phyloP scores from a whole-genome alignment of 2,797 vertebrate species.

The Crypturellus tataupa region DNA sequence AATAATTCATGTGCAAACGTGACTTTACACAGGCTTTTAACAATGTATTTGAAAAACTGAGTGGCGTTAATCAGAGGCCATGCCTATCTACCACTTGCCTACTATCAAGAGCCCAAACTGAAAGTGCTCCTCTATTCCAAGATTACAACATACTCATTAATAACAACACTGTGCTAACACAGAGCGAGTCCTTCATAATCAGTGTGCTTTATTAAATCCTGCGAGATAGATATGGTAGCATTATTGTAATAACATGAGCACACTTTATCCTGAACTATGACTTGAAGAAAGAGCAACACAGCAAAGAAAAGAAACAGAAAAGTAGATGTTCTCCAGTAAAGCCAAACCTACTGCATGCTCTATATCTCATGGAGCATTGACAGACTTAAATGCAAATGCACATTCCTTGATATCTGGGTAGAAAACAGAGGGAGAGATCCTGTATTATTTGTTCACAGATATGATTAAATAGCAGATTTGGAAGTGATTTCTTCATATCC shows the following conservation, averaged over 20 bases:
- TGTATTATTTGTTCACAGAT: not conserved
- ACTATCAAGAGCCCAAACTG: not conserved
- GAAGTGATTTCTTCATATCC: not conserved
- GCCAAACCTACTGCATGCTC: not conserved
- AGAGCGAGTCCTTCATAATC: not conserved
- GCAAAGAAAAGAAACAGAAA: not conserved
- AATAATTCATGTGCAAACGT: not conserved
- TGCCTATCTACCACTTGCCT: not conserved
- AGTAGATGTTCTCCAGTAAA: not conserved
- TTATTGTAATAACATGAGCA: not conserved
- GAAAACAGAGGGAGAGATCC: not conserved
- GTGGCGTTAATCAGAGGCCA: not conserved
- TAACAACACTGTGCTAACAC: not conserved
- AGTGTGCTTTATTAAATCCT: not conserved
- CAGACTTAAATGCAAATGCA: rapidly evolving
- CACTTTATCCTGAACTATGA: not conserved
- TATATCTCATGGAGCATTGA: not conserved
- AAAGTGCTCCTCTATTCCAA: not conserved
- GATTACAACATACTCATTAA: not conserved
- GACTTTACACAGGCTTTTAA: not conserved
- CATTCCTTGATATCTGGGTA: not conserved
- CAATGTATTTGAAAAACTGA: not conserved
- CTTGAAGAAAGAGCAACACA: not conserved
- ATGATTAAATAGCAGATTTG: not conserved
- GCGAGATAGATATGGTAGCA: not conserved